Percentiles rank a stretch among this genome's conserved stretches.
phyloP scores from a whole-genome alignment of 23 tunicate species.

The Oikopleura dioica region DNA sequence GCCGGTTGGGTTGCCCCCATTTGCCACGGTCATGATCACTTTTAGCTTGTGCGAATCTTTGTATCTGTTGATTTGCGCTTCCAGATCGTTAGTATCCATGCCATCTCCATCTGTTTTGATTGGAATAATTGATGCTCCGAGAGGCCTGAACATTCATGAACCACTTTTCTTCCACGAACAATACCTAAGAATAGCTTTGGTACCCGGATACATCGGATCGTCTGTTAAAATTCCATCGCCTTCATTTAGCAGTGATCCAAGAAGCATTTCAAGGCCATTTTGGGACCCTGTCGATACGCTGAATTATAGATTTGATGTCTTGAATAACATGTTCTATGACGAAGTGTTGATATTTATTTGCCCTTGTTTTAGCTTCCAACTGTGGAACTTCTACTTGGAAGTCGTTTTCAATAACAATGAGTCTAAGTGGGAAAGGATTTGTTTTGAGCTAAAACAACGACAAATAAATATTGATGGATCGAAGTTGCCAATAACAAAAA shows the following conservation, averaged over 20 bases:
- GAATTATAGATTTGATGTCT: too few relatives aligned
- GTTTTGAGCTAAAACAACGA: too few relatives aligned
- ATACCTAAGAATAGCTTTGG: constrained; percentile 30
- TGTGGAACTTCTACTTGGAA: too few relatives aligned
- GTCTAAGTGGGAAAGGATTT: too few relatives aligned
- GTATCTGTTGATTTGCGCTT: neutral
- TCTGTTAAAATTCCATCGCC: constrained; percentile 57
- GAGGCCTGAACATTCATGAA: constrained; percentile 24
- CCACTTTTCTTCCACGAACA: neutral
- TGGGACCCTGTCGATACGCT: constrained; percentile 51
- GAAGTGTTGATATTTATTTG: too few relatives aligned
- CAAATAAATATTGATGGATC: too few relatives aligned
- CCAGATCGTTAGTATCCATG: constrained; percentile 12
- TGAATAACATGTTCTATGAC: too few relatives aligned
- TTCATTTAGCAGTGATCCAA: constrained; percentile 30
- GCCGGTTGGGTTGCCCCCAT: constrained; percentile 84
- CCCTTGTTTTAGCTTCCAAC: too few relatives aligned
- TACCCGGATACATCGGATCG: constrained; percentile 70
- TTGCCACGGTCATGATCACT: constrained; percentile 54
- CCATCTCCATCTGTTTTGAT: constrained; percentile 51
- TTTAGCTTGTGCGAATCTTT: constrained; percentile 31
- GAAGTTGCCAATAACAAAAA: too few relatives aligned
- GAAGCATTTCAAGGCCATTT: constrained; percentile 52
- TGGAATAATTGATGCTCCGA: constrained; percentile 35
- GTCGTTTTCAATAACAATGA: too few relatives aligned